These are phyloP conservation scores for Rallus crepitans DNA, from an alignment of 2,797 vertebrate species.

Conservation along the genomic window DNA sequence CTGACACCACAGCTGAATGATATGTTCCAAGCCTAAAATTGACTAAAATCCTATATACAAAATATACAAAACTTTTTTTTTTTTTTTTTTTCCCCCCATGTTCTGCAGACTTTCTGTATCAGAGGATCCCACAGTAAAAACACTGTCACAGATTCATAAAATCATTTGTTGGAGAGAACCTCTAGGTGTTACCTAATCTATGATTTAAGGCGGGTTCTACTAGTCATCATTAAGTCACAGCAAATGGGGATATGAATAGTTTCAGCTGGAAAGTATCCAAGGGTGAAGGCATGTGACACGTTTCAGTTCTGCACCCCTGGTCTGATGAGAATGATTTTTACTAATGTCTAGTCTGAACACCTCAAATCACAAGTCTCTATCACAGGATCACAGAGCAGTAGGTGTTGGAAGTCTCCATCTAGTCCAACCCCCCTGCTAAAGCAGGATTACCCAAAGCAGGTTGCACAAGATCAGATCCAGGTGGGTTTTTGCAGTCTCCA, in stretches of 20 bases:
- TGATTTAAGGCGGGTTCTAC: background rate
- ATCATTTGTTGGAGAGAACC: background rate
- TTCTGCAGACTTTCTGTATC: background rate
- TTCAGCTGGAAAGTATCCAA: rapidly evolving
- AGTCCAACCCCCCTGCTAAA: too few species aligned
- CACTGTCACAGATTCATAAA: background rate
- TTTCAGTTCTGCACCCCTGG: rapidly evolving
- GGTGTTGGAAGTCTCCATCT: too few species aligned
- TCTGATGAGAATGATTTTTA: background rate
- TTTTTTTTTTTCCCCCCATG: background rate
- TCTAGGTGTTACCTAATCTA: background rate
- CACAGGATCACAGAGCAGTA: too few species aligned
- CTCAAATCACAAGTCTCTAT: background rate
- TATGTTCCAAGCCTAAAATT: background rate
- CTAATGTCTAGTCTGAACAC: background rate
- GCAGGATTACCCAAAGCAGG: too few species aligned
- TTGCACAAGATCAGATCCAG: too few species aligned
- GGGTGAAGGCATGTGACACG: background rate
- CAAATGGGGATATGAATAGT: background rate
- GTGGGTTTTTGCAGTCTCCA: too few species aligned
- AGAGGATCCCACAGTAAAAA: background rate
- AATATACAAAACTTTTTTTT: background rate
- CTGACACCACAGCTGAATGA: background rate
- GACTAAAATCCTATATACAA: background rate
- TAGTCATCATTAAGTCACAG: background rate